Conservation (phyloP, 2,888 invertebrate species). For the Lissonota sp. region DNA sequence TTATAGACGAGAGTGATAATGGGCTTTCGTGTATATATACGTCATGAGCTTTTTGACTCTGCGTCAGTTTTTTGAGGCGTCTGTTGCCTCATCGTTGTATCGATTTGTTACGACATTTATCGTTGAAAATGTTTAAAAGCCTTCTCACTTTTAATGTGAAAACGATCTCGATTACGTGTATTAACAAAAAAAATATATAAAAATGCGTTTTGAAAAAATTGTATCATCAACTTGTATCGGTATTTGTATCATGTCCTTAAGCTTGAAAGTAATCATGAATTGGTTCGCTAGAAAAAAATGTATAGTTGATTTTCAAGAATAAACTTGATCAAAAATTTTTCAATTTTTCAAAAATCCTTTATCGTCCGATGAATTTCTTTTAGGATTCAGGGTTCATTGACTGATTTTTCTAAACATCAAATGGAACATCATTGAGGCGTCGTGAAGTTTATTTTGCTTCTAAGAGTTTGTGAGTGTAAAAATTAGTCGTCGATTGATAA, state of each 20-base stretch:
- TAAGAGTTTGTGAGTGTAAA: background rate
- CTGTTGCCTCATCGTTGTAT: background rate
- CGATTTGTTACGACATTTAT: background rate
- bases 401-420: background rate
- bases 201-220: too few relatives aligned
- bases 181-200: too few relatives aligned
- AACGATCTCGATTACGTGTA: too few relatives aligned
- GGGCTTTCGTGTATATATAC: conserved; percentile 27
- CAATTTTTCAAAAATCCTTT: background rate
- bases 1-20: conserved; percentile 37
- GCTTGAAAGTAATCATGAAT: background rate
- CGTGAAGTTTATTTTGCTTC: background rate
- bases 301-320: too few relatives aligned
- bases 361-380: too few relatives aligned
- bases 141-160: too few relatives aligned
- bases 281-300: background rate
- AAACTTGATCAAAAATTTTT: too few relatives aligned
- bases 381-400: too few relatives aligned
- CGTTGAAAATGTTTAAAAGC: background rate
- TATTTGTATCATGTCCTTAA: background rate
- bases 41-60: conserved; percentile 34
- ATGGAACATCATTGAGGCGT: background rate
- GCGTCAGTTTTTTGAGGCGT: conserved; percentile 21
- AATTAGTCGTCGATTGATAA: background rate
- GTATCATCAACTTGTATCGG: too few relatives aligned